Evolutionary conservation across 2,797 vertebrate species (phyloP).

Genomic region (Florisuga fusca): DNA sequence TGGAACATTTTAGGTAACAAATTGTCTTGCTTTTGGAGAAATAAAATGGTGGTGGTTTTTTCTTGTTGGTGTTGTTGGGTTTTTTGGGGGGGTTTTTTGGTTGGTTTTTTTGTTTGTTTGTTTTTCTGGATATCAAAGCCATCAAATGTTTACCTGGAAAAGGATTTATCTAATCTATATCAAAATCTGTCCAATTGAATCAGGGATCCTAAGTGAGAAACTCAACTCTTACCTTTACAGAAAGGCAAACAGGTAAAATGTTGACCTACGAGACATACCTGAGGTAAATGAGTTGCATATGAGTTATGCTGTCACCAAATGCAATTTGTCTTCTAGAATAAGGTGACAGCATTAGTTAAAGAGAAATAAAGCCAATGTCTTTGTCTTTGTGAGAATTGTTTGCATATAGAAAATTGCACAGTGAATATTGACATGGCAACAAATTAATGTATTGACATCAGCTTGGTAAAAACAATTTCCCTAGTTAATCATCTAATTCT

Average conservation of each 20-base stretch:
- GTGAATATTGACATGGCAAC: background rate
- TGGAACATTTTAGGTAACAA: background rate
- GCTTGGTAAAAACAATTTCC: background rate
- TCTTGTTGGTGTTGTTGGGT: no score
- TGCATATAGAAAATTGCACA: background rate
- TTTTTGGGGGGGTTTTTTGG: no score
- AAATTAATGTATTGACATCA: background rate
- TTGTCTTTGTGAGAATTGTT: background rate
- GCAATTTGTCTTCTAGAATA: background rate
- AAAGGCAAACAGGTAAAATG: background rate
- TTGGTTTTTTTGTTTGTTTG: background rate
- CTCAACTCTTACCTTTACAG: background rate
- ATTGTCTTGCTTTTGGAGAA: background rate
- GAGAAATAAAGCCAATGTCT: background rate
- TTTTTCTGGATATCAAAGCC: background rate
- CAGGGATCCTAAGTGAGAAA: background rate
- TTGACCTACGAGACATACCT: background rate
- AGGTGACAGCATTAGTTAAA: background rate
- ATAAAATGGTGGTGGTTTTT: background rate
- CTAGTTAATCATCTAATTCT: conserved; percentile 1
- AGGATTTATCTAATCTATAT: background rate
- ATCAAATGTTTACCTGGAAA: background rate
- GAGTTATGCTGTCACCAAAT: background rate
- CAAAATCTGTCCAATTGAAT: background rate
- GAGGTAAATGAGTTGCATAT: background rate